Evolutionary conservation across 1,140 invertebrate genomes (phyloP).

Genomic region (Diploscapter pachys): DNA sequence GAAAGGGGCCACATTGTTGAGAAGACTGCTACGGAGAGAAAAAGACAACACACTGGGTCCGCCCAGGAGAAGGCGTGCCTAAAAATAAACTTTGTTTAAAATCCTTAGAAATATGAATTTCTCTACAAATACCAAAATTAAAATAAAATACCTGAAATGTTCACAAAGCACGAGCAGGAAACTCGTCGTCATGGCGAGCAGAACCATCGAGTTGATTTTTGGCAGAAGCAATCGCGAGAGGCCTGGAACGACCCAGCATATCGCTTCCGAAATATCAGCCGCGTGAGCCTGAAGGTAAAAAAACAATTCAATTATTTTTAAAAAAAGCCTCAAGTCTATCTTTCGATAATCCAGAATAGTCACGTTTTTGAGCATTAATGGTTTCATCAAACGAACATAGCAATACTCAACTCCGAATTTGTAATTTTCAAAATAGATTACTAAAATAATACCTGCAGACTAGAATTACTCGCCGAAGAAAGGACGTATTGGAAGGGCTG

Average conservation of each 20-base stretch:
- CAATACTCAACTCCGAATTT: no score
- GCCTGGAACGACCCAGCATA: slow-evolving; percentile 56
- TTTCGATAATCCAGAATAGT: no score
- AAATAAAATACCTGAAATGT: slow-evolving; percentile 24
- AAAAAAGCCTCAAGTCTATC: no score
- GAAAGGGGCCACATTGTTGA: slow-evolving; percentile 55
- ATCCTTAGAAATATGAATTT: neutral
- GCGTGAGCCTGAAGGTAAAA: slow-evolving; percentile 48
- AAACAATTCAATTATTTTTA: slow-evolving; percentile 20
- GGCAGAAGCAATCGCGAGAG: slow-evolving; percentile 51
- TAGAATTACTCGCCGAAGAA: slow-evolving; percentile 42
- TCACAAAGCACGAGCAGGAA: slow-evolving; percentile 20
- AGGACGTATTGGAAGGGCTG: slow-evolving; percentile 57
- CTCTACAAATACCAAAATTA: slow-evolving; percentile 4
- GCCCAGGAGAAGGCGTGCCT: slow-evolving; percentile 43
- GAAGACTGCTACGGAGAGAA: slow-evolving; percentile 53
- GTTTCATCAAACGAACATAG: no score
- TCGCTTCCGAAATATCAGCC: slow-evolving; percentile 52
- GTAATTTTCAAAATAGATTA: no score
- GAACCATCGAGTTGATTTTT: slow-evolving; percentile 50
- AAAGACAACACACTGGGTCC: slow-evolving; percentile 45
- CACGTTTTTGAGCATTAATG: no score
- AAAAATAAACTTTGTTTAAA: neutral
- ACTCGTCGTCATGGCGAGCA: slow-evolving; percentile 41
- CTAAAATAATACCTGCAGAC: slow-evolving; percentile 13